A percentile compares a stretch with the other conserved stretches of the same genome.
Evolutionary conservation across 2,888 invertebrate genomes (phyloP).

Genomic region (Epinotia bilunana): DNA sequence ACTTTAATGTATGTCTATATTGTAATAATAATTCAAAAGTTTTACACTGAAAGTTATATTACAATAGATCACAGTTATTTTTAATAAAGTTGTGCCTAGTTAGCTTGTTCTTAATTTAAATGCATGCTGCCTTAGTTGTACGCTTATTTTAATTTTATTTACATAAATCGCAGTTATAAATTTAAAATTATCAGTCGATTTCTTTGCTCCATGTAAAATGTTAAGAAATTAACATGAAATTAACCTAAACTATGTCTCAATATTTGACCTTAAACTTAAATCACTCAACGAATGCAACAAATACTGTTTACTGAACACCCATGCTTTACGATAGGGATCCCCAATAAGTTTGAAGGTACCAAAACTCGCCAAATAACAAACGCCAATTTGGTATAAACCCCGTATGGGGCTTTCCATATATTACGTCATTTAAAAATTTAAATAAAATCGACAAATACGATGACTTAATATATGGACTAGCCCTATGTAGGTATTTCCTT

Average conservation of each 20-base stretch:
- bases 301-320: slow-evolving; percentile 23
- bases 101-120: slow-evolving; percentile 60
- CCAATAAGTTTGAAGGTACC: background rate
- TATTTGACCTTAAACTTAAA: slow-evolving; percentile 29
- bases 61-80: slow-evolving; percentile 68
- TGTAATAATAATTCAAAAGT: slow-evolving; percentile 48
- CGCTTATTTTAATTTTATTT: slow-evolving; percentile 51
- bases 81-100: slow-evolving; percentile 59
- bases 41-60: slow-evolving; percentile 49
- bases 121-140: slow-evolving; percentile 52
- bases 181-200: slow-evolving; percentile 81
- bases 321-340: background rate
- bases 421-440: no score
- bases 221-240: slow-evolving; percentile 53
- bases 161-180: slow-evolving; percentile 61
- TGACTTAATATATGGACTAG: no score
- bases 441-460: no score
- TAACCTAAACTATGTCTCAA: slow-evolving; percentile 47
- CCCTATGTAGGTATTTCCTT: no score
- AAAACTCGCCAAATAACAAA: background rate
- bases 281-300: slow-evolving; percentile 13
- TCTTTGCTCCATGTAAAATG: slow-evolving; percentile 63
- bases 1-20: slow-evolving; percentile 47
- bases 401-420: no score
- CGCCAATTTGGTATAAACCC: background rate